A percentile compares a stretch with the other conserved stretches of the same genome.
Conservation (phyloP, 2,113 vertebrate genomes). For the Nicator chloris region DNA sequence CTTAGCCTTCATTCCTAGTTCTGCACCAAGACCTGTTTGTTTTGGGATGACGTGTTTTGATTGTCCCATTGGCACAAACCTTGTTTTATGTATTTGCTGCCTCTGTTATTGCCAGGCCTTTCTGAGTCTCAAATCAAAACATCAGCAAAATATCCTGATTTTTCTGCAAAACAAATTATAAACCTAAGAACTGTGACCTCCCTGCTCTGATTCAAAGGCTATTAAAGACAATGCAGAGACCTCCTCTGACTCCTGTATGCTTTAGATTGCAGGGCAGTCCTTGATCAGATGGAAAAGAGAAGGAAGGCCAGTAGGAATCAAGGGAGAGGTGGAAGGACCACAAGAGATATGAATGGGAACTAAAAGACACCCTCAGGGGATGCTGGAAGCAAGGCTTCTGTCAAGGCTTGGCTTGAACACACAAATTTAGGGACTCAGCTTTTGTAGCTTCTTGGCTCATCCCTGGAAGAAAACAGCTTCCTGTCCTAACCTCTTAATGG, state of each 20-base stretch:
- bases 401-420: not conserved
- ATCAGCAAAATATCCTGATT: not conserved
- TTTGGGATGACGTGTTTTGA: not conserved
- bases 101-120: not conserved
- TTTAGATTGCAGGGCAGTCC: not conserved
- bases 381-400: not conserved
- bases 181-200: not conserved
- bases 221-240: not conserved
- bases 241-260: not conserved
- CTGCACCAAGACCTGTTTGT: not conserved
- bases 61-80: not conserved
- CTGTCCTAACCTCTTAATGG: not conserved
- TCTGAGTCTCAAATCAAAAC: not conserved
- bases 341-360: not conserved
- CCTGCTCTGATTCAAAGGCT: not conserved
- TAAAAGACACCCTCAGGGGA: not conserved
- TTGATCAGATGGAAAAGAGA: not conserved
- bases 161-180: not conserved
- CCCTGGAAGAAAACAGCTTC: not conserved
- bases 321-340: not conserved
- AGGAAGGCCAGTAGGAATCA: not conserved
- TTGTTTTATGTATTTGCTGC: not conserved
- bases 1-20: not conserved
- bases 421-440: not conserved
- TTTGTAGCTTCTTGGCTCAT: not conserved